phyloP scores from a whole-genome alignment of 1,140 invertebrate genomes.

The Polypedilum pembai region DNA sequence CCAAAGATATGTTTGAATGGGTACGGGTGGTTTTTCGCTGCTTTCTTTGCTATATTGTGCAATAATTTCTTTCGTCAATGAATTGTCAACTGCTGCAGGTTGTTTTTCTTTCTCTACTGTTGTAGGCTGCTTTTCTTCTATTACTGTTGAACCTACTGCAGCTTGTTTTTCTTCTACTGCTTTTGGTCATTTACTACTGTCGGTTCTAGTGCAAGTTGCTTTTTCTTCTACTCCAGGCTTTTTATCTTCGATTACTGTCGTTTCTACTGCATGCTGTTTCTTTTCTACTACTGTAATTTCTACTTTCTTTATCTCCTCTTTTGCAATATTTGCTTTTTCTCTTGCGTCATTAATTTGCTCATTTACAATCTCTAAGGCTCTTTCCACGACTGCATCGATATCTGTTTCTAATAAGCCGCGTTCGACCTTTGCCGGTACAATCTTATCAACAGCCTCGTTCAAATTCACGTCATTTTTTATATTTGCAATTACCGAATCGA shows the following conservation, averaged over 20 bases:
- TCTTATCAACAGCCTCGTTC: neutral
- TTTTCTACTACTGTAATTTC: neutral
- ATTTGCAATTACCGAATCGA: neutral
- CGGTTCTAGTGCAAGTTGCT: neutral
- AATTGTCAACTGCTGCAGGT: neutral
- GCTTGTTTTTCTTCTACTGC: neutral
- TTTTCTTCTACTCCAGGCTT: neutral
- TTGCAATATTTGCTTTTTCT: neutral
- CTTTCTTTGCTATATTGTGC: conserved; percentile 41
- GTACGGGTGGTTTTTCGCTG: conserved; percentile 45
- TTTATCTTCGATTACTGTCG: neutral
- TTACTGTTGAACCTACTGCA: neutral
- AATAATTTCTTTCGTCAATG: neutral
- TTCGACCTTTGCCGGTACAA: neutral
- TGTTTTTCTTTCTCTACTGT: neutral
- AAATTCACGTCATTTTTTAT: neutral
- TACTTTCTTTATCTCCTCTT: neutral
- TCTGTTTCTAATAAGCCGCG: neutral
- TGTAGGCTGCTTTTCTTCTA: neutral
- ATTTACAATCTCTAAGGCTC: neutral
- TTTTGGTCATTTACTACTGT: neutral
- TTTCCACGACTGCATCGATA: neutral
- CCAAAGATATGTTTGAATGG: conserved; percentile 62
- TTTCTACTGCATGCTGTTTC: no score
- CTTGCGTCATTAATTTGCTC: neutral